Conservation (phyloP, 2,113 vertebrate genomes). For the Azemiops feae region DNA sequence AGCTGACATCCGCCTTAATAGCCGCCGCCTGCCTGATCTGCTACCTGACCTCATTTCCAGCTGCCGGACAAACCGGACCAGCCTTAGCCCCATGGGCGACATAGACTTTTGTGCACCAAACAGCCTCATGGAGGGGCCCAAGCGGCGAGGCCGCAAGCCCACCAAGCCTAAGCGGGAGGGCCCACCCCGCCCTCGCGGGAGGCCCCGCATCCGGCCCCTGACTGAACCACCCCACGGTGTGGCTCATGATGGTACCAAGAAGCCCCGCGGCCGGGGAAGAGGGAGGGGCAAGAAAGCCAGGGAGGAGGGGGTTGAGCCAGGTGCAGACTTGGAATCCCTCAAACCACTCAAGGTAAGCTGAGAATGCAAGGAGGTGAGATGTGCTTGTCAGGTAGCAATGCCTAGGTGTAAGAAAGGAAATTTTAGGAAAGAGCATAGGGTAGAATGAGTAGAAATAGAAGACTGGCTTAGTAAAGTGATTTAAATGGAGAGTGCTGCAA, state of each 20-base stretch:
- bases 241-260: conserved; percentile 65
- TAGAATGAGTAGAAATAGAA: not conserved
- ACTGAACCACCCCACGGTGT: conserved; percentile 75
- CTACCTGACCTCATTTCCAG: conserved; percentile 91
- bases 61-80: conserved; percentile 74
- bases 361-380: conserved; percentile 31
- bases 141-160: conserved; percentile 86
- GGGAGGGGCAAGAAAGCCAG: conserved; percentile 64
- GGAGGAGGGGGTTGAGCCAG: conserved; percentile 56
- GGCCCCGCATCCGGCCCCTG: conserved; percentile 86
- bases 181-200: conserved; percentile 83
- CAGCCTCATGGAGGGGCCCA: conserved; percentile 80
- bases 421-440: not conserved
- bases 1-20: conserved; percentile 90
- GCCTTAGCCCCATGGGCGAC: conserved; percentile 86
- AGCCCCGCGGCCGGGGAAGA: conserved; percentile 59
- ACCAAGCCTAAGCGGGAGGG: conserved; percentile 89
- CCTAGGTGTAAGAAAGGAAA: not conserved
- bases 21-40: conserved; percentile 82
- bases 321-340: conserved; percentile 59
- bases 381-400: not conserved
- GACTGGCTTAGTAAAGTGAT: not conserved
- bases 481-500: not conserved
- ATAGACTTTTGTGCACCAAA: conserved; percentile 86
- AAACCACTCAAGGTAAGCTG: conserved; percentile 69